These are phyloP conservation scores for Enteromius unitaeniatus DNA, from an alignment of 2,797 vertebrate genomes.

Conservation along the genomic window DNA sequence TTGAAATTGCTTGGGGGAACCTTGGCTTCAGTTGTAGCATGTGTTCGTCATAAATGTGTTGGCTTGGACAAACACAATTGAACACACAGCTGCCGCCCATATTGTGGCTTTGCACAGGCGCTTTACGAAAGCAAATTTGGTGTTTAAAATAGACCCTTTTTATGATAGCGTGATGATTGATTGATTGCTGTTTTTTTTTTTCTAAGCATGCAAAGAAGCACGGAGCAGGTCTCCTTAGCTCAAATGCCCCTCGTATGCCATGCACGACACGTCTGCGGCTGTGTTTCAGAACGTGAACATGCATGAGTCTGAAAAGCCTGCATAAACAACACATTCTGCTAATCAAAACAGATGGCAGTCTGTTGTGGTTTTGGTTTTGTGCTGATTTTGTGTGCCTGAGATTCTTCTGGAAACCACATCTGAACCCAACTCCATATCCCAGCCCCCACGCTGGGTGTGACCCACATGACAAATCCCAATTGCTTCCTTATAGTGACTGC, in stretches of 20 bases:
- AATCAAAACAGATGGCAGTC: constrained; percentile 41
- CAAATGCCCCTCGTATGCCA: neutral
- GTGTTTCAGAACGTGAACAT: constrained; percentile 41
- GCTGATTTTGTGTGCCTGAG: constrained; percentile 43
- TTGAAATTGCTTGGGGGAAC: constrained; percentile 23
- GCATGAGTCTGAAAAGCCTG: constrained; percentile 29
- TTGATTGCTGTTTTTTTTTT: too few relatives aligned
- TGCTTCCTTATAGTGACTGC: constrained; percentile 25
- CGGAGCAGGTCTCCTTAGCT: neutral
- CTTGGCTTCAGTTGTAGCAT: constrained; percentile 5
- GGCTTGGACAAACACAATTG: constrained; percentile 25
- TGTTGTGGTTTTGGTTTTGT: constrained; percentile 50
- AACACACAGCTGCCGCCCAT: constrained; percentile 21
- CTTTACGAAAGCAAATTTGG: constrained; percentile 2
- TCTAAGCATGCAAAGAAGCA: neutral
- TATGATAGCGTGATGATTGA: neutral
- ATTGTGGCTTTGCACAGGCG: constrained; percentile 6
- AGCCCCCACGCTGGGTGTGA: constrained; percentile 48
- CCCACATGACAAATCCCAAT: constrained; percentile 50
- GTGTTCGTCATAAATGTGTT: constrained; percentile 37
- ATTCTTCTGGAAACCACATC: constrained; percentile 53
- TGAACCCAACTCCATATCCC: constrained; percentile 24
- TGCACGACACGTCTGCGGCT: neutral
- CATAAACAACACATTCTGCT: constrained; percentile 43
- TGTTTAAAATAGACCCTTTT: neutral